Evolutionary conservation across 2,113 vertebrate genomes (phyloP).

Genomic region (Leiothrix lutea): DNA sequence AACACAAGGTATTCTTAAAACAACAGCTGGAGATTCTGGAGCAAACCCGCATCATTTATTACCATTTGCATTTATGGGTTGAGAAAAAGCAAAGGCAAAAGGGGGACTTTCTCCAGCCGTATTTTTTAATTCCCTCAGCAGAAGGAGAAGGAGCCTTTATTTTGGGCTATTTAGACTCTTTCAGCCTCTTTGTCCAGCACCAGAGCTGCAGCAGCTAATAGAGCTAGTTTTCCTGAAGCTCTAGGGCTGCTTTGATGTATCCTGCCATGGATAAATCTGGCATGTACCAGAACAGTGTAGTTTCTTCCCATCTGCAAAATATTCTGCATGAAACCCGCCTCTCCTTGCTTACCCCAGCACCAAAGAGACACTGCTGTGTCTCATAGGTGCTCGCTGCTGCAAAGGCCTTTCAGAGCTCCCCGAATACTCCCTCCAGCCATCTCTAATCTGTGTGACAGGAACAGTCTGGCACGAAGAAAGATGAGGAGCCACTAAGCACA

Average conservation of each 20-base stretch:
- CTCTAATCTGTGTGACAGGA: conserved; percentile 2
- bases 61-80: not conserved
- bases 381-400: not conserved
- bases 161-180: not conserved
- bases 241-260: not conserved
- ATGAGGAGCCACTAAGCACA: not conserved
- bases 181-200: not conserved
- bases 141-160: not conserved
- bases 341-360: not conserved
- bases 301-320: not conserved
- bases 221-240: not conserved
- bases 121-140: not conserved
- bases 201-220: not conserved
- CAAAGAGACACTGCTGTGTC: rapidly evolving
- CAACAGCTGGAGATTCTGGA: not conserved
- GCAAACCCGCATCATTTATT: not conserved
- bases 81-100: not conserved
- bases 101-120: not conserved
- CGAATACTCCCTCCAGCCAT: not conserved
- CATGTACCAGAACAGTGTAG: not conserved
- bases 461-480: not conserved
- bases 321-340: not conserved
- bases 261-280: not conserved
- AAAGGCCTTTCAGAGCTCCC: not conserved
- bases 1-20: not conserved